These are phyloP conservation scores for Sylvilagus floridanus DNA, from an alignment of 2,797 vertebrate species.

Conservation along the genomic window DNA sequence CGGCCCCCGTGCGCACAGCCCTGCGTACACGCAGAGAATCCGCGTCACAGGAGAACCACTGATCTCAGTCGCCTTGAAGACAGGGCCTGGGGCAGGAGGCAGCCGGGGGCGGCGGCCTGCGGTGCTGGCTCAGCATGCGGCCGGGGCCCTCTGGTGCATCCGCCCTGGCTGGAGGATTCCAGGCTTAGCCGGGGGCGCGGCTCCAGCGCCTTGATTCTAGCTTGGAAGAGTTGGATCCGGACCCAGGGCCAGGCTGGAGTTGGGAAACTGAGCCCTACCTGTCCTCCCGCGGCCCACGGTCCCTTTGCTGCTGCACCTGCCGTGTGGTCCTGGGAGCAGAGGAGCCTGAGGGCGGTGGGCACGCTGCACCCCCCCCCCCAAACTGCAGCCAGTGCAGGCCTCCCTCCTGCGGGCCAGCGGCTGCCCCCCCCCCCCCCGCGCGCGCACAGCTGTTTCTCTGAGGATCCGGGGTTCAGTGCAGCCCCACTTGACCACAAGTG, in stretches of 20 bases:
- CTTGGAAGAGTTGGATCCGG: neutral
- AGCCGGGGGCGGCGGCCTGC: accelerated
- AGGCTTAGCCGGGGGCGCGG: neutral
- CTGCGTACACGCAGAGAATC: neutral
- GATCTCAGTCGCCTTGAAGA: neutral
- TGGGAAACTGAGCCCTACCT: neutral
- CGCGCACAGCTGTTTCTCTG: neutral
- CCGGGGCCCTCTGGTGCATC: neutral
- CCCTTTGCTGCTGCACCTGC: conserved; percentile 38
- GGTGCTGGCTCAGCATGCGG: neutral
- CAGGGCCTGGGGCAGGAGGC: neutral
- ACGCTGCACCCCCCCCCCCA: neutral
- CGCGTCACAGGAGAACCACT: neutral
- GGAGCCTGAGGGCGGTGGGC: neutral
- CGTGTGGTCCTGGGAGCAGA: neutral
- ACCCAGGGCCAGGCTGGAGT: neutral
- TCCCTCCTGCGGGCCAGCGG: neutral
- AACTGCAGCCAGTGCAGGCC: neutral
- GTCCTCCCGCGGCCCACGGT: neutral
- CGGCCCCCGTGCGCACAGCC: too few relatives aligned
- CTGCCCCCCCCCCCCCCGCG: neutral
- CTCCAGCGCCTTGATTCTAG: neutral
- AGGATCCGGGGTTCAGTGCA: neutral
- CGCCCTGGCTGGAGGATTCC: neutral
- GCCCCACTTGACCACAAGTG: neutral